Evolutionary conservation across 2,113 vertebrate species (phyloP).

Genomic region (Labeo rohita): DNA sequence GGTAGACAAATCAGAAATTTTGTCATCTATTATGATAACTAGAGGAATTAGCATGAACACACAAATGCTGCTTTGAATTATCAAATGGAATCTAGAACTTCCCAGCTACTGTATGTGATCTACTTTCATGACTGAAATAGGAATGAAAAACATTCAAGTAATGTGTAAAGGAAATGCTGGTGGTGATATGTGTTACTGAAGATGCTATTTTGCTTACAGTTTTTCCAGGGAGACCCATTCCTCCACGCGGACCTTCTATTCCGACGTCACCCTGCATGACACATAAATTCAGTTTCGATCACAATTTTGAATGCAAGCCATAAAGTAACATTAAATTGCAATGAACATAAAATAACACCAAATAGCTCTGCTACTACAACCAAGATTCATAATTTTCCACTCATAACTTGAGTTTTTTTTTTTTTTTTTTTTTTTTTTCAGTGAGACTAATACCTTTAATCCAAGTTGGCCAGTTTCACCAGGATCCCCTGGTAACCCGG

Average conservation of each 20-base stretch:
- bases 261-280: conserved; percentile 67
- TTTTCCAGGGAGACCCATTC: conserved; percentile 67
- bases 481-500: conserved; percentile 71
- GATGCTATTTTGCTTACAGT: conserved; percentile 63
- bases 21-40: neutral
- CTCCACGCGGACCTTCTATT: conserved; percentile 71
- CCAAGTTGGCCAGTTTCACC: conserved; percentile 61
- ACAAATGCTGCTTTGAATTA: neutral
- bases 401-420: neutral
- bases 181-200: neutral
- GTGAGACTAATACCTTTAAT: conserved; percentile 65
- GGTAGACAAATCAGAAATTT: neutral
- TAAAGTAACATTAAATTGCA: neutral
- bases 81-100: neutral
- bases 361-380: neutral
- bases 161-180: neutral
- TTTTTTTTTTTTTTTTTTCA: no score
- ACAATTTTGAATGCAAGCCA: neutral
- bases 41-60: neutral
- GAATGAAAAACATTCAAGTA: neutral
- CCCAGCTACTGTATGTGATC: neutral
- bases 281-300: neutral
- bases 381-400: neutral
- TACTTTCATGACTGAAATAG: neutral
- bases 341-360: neutral